These are phyloP conservation scores for Cotesia vestalis DNA, from an alignment of 1,140 invertebrate species.

Conservation along the genomic window DNA sequence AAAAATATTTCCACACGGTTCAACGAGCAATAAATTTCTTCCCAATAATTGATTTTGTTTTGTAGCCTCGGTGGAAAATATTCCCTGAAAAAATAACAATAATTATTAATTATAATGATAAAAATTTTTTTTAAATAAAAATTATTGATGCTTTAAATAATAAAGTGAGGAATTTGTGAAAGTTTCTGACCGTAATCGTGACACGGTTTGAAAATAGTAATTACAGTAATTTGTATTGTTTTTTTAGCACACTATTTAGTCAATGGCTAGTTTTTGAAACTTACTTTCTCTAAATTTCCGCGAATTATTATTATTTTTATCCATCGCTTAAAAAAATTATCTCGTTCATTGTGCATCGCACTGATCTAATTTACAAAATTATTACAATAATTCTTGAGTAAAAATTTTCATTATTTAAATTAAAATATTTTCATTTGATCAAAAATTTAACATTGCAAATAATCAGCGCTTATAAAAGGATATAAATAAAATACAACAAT, in stretches of 20 bases:
- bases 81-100: slow-evolving; percentile 65
- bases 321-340: slow-evolving; percentile 52
- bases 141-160: not conserved
- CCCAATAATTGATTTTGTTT: slow-evolving; percentile 64
- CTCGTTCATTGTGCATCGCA: slow-evolving; percentile 53
- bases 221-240: slow-evolving; percentile 15
- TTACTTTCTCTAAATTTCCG: slow-evolving; percentile 53
- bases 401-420: not conserved
- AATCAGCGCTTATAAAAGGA: not conserved
- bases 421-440: not conserved
- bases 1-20: slow-evolving; percentile 67
- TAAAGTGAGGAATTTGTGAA: slow-evolving; percentile 12
- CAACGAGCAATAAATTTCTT: slow-evolving; percentile 73
- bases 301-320: slow-evolving; percentile 54
- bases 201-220: not conserved
- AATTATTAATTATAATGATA: not conserved
- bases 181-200: slow-evolving; percentile 3
- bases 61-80: slow-evolving; percentile 67
- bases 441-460: not conserved
- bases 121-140: not conserved
- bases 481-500: slow-evolving; percentile 11
- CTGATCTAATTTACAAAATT: slow-evolving; percentile 8
- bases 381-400: not conserved
- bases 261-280: slow-evolving; percentile 25
- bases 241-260: not conserved